These are phyloP conservation scores for Deroplatys truncata DNA, from an alignment of 2,888 invertebrate genomes.

Conservation along the genomic window DNA sequence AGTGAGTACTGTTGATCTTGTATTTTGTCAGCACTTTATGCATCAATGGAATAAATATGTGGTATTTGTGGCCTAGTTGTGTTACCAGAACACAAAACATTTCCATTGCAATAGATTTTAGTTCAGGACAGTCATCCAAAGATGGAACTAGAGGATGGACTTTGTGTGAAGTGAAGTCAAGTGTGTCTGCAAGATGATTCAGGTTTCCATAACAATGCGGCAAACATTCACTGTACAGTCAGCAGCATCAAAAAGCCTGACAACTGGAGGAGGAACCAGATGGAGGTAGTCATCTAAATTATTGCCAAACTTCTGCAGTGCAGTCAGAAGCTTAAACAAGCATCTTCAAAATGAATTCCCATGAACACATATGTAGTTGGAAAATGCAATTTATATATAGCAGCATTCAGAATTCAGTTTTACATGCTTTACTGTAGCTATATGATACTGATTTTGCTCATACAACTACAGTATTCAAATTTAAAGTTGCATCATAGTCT, in stretches of 20 bases:
- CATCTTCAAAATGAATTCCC: too few relatives aligned
- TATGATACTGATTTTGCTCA: too few relatives aligned
- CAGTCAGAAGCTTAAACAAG: constrained; percentile 60
- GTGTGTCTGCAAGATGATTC: constrained; percentile 79
- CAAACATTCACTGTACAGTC: constrained; percentile 77
- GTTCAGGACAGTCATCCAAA: constrained; percentile 72
- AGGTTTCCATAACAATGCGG: constrained; percentile 62
- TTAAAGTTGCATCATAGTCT: too few relatives aligned
- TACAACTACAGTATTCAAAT: too few relatives aligned
- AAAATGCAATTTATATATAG: too few relatives aligned
- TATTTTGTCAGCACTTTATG: constrained; percentile 78
- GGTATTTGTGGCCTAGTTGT: constrained; percentile 86
- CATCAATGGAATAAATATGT: constrained; percentile 88
- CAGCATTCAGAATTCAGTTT: too few relatives aligned
- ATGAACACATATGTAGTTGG: too few relatives aligned
- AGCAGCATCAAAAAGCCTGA: constrained; percentile 83
- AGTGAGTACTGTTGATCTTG: constrained; percentile 68
- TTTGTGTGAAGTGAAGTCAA: constrained; percentile 91
- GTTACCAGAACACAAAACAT: constrained; percentile 81
- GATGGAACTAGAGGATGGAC: constrained; percentile 90
- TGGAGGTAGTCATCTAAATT: constrained; percentile 96
- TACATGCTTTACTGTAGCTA: too few relatives aligned
- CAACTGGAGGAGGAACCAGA: constrained; percentile 90
- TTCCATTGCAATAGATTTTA: constrained; percentile 81
- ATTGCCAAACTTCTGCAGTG: constrained; percentile 89